A percentile compares a stretch with the other conserved stretches of the same genome.
Evolutionary conservation across 2,797 vertebrate genomes (phyloP).

Genomic region (Molossus alvarezi): DNA sequence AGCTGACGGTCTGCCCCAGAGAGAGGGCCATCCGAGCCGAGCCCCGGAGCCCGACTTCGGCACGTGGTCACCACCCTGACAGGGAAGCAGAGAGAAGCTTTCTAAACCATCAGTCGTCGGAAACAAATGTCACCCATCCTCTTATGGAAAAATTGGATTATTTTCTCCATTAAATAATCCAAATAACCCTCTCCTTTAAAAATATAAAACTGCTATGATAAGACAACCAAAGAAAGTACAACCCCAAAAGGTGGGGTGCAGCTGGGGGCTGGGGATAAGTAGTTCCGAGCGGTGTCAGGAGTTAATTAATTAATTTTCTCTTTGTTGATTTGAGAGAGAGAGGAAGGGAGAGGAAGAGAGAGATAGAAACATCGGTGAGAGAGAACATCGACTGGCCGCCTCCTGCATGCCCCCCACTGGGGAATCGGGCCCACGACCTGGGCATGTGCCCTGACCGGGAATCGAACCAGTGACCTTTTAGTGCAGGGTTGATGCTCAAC

Average conservation of each 20-base stretch:
- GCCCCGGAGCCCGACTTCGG: not conserved
- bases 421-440: no score
- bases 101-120: not conserved
- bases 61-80: not conserved
- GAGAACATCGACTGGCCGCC: no score
- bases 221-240: not conserved
- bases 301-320: not conserved
- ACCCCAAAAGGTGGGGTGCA: not conserved
- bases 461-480: no score
- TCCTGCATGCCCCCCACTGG: no score
- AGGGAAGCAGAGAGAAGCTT: not conserved
- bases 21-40: not conserved
- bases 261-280: not conserved
- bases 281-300: not conserved
- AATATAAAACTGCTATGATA: not conserved
- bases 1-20: not conserved
- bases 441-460: no score
- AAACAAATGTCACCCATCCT: not conserved
- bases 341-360: no score
- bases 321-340: no score
- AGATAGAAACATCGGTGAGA: no score
- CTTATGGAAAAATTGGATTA: not conserved
- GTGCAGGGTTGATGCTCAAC: no score
- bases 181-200: not conserved
- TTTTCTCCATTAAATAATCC: not conserved